These are phyloP conservation scores for Ephydatia muelleri DNA, from an alignment of 37 sponge, comb jelly and placozoan species.

Conservation along the genomic window DNA sequence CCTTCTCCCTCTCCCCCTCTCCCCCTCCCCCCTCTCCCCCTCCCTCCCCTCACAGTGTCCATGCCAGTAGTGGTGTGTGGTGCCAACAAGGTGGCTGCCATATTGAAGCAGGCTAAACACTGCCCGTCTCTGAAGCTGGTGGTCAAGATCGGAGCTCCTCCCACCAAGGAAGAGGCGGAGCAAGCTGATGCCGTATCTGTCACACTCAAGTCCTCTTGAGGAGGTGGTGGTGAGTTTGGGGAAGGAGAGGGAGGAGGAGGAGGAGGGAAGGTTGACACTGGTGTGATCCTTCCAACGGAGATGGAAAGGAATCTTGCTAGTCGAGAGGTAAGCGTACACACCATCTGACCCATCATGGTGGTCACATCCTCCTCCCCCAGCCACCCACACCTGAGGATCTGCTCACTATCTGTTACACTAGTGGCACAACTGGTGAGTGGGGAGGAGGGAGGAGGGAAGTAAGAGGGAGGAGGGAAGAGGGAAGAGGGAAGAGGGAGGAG, in stretches of 20 bases:
- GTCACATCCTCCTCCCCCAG: neutral
- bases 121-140: slow-evolving; percentile 53
- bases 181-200: slow-evolving; percentile 41
- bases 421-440: slow-evolving; percentile 88
- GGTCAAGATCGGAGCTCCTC: slow-evolving; percentile 50
- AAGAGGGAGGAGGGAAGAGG: too few species aligned
- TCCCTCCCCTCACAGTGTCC: slow-evolving; percentile 22
- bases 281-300: slow-evolving; percentile 12
- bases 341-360: neutral
- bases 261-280: neutral
- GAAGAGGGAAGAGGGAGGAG: too few species aligned
- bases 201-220: slow-evolving; percentile 46
- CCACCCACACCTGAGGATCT: slow-evolving; percentile 70
- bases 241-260: too few species aligned
- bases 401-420: slow-evolving; percentile 93
- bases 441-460: neutral
- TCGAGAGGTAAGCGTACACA: neutral
- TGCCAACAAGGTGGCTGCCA: slow-evolving; percentile 39
- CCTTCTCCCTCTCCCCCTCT: too few species aligned
- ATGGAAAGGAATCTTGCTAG: slow-evolving; percentile 44
- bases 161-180: slow-evolving; percentile 44
- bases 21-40: too few species aligned
- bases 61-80: slow-evolving; percentile 63
- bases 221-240: slow-evolving; percentile 47
- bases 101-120: slow-evolving; percentile 41